phyloP scores from a whole-genome alignment of 1,140 invertebrate genomes.

The Drosophila bipectinata region DNA sequence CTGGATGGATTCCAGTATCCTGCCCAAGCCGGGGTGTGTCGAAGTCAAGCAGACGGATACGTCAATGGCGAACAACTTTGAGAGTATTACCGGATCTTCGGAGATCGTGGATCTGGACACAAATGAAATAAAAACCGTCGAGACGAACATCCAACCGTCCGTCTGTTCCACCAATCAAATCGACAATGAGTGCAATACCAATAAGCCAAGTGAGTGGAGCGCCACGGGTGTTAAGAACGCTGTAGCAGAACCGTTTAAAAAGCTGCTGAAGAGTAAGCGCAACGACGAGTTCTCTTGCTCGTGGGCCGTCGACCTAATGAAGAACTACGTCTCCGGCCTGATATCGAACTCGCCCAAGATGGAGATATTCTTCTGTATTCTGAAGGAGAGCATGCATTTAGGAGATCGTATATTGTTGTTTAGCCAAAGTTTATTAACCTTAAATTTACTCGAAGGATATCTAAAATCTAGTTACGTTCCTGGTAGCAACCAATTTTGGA shows the following conservation, averaged over 20 bases:
- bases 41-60: conserved; percentile 66
- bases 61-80: conserved; percentile 58
- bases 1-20: conserved; percentile 69
- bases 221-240: conserved; percentile 37
- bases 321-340: conserved; percentile 94
- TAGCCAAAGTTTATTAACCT: conserved; percentile 97
- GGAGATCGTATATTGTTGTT: conserved; percentile 98
- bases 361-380: conserved; percentile 95
- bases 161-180: conserved; percentile 39
- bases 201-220: conserved; percentile 32
- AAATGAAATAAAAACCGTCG: conserved; percentile 86
- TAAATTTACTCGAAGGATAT: conserved; percentile 99
- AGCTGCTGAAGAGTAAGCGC: conserved; percentile 65
- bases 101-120: conserved; percentile 87
- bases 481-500: conserved; percentile 91
- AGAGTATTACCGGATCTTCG: conserved; percentile 73
- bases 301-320: conserved; percentile 94
- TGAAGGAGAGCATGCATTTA: conserved; percentile 93
- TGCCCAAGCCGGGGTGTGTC: conserved; percentile 69
- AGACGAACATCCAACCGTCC: conserved; percentile 78
- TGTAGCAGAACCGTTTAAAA: conserved; percentile 50
- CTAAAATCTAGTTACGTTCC: conserved; percentile 92
- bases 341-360: conserved; percentile 98
- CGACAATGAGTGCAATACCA: conserved; percentile 16
- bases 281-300: conserved; percentile 93